Base-by-base conservation (phyloP, 2,888 invertebrate genomes). In the Dicycla oo region DNA sequence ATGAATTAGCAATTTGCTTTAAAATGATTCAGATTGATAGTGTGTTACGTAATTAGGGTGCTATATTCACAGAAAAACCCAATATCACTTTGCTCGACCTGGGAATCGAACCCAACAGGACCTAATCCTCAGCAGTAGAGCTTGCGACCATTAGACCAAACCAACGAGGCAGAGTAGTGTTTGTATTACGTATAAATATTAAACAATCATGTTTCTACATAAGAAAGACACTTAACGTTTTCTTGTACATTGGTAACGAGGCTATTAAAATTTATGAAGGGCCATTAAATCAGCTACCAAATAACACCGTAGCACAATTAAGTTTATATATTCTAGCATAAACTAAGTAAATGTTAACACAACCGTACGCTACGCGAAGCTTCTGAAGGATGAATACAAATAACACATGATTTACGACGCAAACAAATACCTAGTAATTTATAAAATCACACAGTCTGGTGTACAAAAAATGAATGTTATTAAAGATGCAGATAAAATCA, bases 311-410 rank as follows among this genome's bases (percentile, higher is more conserved):
- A 43, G 1, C 20, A 60, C 20, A 60, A 34, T 68, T 18, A 64
- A 68, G 45, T 51, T 73, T 45, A 60, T 18, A 40, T 69, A 69
- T 53, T 53, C 13, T 34, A 38, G 63, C 30, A 64, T 80, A 64
- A 80, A 68, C 30, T 3, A 34, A 34, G 34, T 34, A 30, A 4
- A n/a, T n/a, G n/a, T n/a, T n/a, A n/a, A n/a, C n/a, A n/a, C n/a
- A n/a, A n/a, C n/a, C n/a, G n/a, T n/a, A n/a, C n/a, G n/a, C n/a
- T n/a, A n/a, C n/a, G n/a, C n/a, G n/a, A n/a, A n/a, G n/a, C n/a
- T n/a, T n/a, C n/a, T n/a, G n/a, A n/a, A n/a, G n/a, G n/a, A n/a
- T n/a, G n/a, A n/a, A n/a, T n/a, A n/a, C n/a, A n/a, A n/a, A n/a
- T n/a, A n/a, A n/a, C n/a, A n/a, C n/a, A n/a, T n/a, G n/a, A n/a